Base-by-base conservation (phyloP, 1,140 invertebrate genomes). In the Drosophila littoralis region DNA sequence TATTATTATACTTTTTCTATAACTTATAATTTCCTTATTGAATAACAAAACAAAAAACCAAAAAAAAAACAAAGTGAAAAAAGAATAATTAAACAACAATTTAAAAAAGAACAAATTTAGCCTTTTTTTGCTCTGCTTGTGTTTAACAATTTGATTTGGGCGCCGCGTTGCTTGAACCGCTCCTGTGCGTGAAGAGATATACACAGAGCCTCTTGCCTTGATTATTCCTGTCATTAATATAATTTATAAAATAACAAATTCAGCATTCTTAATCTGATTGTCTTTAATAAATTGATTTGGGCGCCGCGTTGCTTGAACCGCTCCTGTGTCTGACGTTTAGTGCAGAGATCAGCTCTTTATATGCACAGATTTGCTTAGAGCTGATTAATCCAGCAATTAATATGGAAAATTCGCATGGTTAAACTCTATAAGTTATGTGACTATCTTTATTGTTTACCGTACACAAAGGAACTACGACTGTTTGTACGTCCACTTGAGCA, bases 1-100 rank as follows among this genome's bases (percentile, higher is more conserved):
- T 90, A 91, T 91, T 91, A 91, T 91, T 91, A 91, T 91, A 91
- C 90, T 91, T 91, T 91, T 91, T 91, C 90, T 91, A 91, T 91
- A 89, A 90, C 76, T 91, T 91, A 91, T 91, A 81, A 91, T 91
- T 91, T 91, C 84, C 77, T 89, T 89, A 91, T 82, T 88, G 82
- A 91, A 82, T 74, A 88, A 85, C 59, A 84, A 80, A 91, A 77
- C 64, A 72, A 60, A 77, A 89, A 88, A 85, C 59, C 81, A 80
- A 91, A 77, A 59, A 72, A 60, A 77, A 89, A 80, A 72, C 69
- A 86, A 77, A 83, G 77, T 82, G 68, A 81, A 79, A 90, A 77
- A 79, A 86, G 75, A 91, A 85, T 84, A 91, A 89, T 91, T 91
- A 90, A 91, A 88, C 85, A 85, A 86, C 82, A 88, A 86, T 86